Conservation (phyloP, 2,797 vertebrate genomes). For the Semaprochilodus insignis region DNA sequence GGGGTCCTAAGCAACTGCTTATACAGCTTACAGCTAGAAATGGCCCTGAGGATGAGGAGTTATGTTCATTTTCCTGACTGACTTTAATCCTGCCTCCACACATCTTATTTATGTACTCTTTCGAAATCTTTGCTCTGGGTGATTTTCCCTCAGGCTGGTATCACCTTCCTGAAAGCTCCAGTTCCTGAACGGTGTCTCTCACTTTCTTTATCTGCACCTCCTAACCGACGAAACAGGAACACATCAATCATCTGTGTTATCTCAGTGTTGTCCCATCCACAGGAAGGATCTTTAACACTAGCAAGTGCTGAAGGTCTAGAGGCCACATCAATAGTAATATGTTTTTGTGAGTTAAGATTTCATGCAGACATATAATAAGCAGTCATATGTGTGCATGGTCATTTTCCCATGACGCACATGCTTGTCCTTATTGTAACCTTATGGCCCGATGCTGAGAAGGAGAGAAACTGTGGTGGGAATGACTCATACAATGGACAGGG, state of each 20-base stretch:
- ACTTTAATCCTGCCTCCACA: conserved; percentile 32
- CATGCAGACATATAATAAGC: no score
- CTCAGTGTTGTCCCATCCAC: not conserved
- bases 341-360: conserved; percentile 15
- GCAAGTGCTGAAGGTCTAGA: not conserved
- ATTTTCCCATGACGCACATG: not conserved
- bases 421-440: not conserved
- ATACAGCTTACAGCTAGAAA: no score
- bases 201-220: conserved; percentile 21
- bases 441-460: conserved; percentile 29
- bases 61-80: conserved; percentile 14
- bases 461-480: conserved; percentile 29
- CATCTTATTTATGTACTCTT: conserved; percentile 35
- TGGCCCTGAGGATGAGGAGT: no score
- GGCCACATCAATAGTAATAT: not conserved
- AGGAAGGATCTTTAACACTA: not conserved
- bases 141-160: conserved; percentile 7
- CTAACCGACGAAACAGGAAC: not conserved
- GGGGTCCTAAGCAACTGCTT: no score
- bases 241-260: conserved; percentile 15
- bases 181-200: not conserved
- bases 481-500: conserved; percentile 71
- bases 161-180: conserved; percentile 22
- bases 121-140: conserved; percentile 32
- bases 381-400: not conserved